These are phyloP conservation scores for Stenotaenia linearis DNA, from an alignment of 2,888 invertebrate genomes.

Conservation along the genomic window DNA sequence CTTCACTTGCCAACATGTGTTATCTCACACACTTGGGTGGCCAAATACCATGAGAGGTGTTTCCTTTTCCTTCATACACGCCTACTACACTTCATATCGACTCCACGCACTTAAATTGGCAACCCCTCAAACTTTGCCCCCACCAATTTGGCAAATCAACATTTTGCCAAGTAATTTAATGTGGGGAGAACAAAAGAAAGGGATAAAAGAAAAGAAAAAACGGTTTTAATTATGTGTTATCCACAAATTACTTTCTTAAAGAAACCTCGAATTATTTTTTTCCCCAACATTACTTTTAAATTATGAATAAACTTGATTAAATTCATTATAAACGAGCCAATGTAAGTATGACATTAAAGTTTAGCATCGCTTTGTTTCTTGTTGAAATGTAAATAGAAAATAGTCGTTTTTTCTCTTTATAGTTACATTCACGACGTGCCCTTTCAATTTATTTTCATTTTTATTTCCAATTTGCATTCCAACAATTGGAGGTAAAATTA, in stretches of 20 bases:
- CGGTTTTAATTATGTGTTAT: neutral
- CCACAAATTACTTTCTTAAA: neutral
- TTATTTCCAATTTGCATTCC: neutral
- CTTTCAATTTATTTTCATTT: neutral
- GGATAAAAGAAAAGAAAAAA: neutral
- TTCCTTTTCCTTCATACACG: constrained; percentile 8
- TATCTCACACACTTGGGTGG: constrained; percentile 24
- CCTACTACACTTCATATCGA: constrained; percentile 17
- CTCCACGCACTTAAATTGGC: constrained; percentile 4
- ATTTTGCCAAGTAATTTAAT: constrained; percentile 2
- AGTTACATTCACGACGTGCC: neutral
- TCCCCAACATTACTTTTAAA: neutral
- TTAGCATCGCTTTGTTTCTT: neutral
- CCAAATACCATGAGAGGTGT: constrained; percentile 23
- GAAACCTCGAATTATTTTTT: neutral
- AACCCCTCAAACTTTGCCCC: neutral
- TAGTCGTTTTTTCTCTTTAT: neutral
- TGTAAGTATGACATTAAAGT: neutral
- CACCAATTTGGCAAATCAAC: constrained; percentile 10
- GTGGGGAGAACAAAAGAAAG: neutral
- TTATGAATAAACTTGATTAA: neutral
- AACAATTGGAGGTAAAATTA: neutral
- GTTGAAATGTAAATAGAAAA: neutral
- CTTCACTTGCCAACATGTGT: constrained; percentile 20
- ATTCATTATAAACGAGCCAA: neutral